A percentile compares a stretch with the other conserved stretches of the same genome.
Evolutionary conservation across 2,888 invertebrate genomes (phyloP).

Genomic region (Seladonia tumulorum): DNA sequence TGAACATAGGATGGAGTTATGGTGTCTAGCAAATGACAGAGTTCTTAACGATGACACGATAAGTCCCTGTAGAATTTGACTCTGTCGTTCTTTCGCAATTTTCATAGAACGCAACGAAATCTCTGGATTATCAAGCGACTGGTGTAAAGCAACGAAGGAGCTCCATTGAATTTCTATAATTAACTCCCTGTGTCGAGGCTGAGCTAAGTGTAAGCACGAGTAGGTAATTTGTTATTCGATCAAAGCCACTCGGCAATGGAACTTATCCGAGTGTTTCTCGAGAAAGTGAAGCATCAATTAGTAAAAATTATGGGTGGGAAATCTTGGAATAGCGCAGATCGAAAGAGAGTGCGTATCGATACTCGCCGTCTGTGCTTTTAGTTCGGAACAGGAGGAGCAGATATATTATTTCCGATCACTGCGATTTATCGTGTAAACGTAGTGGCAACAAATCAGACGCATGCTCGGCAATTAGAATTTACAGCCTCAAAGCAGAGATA

Average conservation of each 20-base stretch:
- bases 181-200: background rate
- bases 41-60: background rate
- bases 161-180: constrained; percentile 1
- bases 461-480: constrained; percentile 22
- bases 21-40: background rate
- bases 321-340: background rate
- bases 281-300: background rate
- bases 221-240: background rate
- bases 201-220: background rate
- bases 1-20: background rate
- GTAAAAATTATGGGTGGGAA: background rate
- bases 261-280: background rate
- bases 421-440: constrained; percentile 18
- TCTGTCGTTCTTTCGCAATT: background rate
- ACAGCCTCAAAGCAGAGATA: background rate
- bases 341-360: no score
- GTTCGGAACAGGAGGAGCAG: background rate
- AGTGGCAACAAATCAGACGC: constrained; percentile 33
- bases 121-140: background rate
- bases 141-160: background rate
- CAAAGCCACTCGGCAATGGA: background rate
- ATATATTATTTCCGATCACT: constrained; percentile 27
- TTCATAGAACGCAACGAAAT: background rate
- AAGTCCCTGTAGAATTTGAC: background rate
- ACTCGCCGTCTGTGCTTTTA: background rate